These are phyloP conservation scores for Dione vanillae DNA, from an alignment of 2,888 invertebrate genomes.

Conservation along the genomic window DNA sequence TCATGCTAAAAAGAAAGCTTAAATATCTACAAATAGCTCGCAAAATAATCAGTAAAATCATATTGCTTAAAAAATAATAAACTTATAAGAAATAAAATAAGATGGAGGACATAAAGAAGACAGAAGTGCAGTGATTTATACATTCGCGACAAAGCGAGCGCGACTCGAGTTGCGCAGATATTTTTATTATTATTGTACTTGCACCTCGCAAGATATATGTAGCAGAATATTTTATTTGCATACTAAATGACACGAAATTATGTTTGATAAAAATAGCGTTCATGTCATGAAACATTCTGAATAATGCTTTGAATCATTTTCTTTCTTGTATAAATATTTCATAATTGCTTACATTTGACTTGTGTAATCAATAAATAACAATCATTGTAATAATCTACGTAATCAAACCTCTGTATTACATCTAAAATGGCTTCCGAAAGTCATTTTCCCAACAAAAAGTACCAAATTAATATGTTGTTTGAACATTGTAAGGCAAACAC, in stretches of 20 bases:
- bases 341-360: not conserved
- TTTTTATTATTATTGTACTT: constrained; percentile 52
- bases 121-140: constrained; percentile 65
- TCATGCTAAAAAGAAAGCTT: not conserved
- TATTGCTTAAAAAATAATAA: constrained; percentile 49
- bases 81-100: constrained; percentile 56
- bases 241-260: constrained; percentile 42
- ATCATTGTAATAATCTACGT: not conserved
- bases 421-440: constrained; percentile 65
- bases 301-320: not conserved
- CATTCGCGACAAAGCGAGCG: constrained; percentile 48
- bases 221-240: constrained; percentile 46
- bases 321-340: not conserved
- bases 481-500: constrained; percentile 81
- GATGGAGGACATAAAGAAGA: constrained; percentile 57
- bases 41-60: constrained; percentile 34
- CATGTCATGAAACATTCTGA: not conserved
- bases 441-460: constrained; percentile 75
- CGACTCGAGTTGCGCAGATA: constrained; percentile 47
- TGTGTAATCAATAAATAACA: constrained; percentile 1
- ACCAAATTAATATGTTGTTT: constrained; percentile 84
- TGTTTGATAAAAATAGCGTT: constrained; percentile 32
- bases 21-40: not conserved
- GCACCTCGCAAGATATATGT: constrained; percentile 43
- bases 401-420: constrained; percentile 36